A percentile compares a stretch with the other conserved stretches of the same genome.
Conservation (phyloP, 2,888 invertebrate genomes). For the Furcula furcula region DNA sequence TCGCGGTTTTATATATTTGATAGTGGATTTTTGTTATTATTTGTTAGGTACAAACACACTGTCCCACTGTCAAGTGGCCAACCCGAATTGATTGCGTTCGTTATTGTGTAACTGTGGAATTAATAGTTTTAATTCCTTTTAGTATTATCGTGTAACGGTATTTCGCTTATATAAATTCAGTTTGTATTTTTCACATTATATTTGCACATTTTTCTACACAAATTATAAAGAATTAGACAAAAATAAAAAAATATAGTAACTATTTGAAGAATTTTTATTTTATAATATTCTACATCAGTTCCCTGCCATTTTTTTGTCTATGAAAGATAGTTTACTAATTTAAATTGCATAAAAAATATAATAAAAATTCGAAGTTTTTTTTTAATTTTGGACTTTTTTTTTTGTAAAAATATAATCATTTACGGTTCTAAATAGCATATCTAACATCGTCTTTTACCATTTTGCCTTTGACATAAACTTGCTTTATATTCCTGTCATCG, state of each 20-base stretch:
- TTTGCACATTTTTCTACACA: conserved; percentile 77
- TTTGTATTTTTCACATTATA: conserved; percentile 70
- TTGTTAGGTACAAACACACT: conserved; percentile 24
- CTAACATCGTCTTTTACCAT: conserved; percentile 52
- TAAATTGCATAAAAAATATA: too few species aligned
- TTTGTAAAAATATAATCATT: too few species aligned
- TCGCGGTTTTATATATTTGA: conserved; percentile 30
- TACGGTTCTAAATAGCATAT: too few species aligned
- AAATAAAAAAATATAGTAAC: conserved; percentile 63
- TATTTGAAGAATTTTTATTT: conserved; percentile 18
- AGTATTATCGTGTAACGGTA: conserved; percentile 57
- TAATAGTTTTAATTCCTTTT: conserved; percentile 22
- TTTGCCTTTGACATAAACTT: conserved; percentile 88
- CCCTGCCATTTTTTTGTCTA: too few species aligned
- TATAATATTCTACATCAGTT: background rate
- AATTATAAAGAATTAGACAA: conserved; percentile 73
- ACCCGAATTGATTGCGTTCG: conserved; percentile 12
- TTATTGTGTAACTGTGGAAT: conserved; percentile 17
- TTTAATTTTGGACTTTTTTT: too few species aligned
- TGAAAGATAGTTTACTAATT: too few species aligned
- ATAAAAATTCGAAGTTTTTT: too few species aligned
- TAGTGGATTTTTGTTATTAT: conserved; percentile 24
- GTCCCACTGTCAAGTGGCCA: background rate
- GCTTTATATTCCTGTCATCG: conserved; percentile 90
- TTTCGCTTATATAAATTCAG: conserved; percentile 63